Evolutionary conservation across 1,140 invertebrate genomes (phyloP), one percentile per base, ranked within the genome.

Genomic region (Zaprionus vittiger): DNA sequence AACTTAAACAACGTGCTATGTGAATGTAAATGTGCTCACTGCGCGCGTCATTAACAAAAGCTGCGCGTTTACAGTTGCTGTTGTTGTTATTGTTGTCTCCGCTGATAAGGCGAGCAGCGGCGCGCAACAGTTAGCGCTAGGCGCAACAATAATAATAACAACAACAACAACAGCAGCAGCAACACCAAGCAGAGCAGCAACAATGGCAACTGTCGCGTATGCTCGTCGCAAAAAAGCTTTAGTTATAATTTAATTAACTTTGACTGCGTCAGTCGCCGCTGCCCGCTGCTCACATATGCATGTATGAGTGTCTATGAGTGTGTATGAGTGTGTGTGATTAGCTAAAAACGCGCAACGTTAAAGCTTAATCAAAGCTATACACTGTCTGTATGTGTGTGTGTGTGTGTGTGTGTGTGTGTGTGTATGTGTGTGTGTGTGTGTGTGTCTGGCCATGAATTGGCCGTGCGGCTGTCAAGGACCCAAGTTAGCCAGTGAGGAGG

Each of bases 161-260:
- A 68, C 60, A 44, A 38, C 37, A 54, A 55, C 52, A 61, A 62
- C 22, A 34, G 34, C 37, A 55, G 24, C 60, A 44, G 31, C 37
- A 54, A 55, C 52, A 61, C 57, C 37, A 54, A 55, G 41, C 55
- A 49, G 17, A 52, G 52, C 59, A 78, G 69, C 54, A 7, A n/a
- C 52, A 61, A 62, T 24, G 68, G 38, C 54, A 78, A 78, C 60
- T 71, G 74, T 67, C 57, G 74, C 75, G 59, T 62, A 77, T 77
- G 59, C 47, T 72, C 72, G 65, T 61, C 73, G 37, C 7, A 84
- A 79, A 85, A 84, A 85, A 85, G 84, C 84, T 89, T 90, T 89
- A 81, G 79, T 74, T 89, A 81, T 89, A 90, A 89, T 89, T 89
- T 90, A 90, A 89, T 89, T 89, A 89, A 84, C 81, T 84, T 74